Percentiles rank a stretch among this genome's conserved stretches.
Evolutionary conservation across 2,888 invertebrate genomes (phyloP).

Genomic region (Andrena fulva): DNA sequence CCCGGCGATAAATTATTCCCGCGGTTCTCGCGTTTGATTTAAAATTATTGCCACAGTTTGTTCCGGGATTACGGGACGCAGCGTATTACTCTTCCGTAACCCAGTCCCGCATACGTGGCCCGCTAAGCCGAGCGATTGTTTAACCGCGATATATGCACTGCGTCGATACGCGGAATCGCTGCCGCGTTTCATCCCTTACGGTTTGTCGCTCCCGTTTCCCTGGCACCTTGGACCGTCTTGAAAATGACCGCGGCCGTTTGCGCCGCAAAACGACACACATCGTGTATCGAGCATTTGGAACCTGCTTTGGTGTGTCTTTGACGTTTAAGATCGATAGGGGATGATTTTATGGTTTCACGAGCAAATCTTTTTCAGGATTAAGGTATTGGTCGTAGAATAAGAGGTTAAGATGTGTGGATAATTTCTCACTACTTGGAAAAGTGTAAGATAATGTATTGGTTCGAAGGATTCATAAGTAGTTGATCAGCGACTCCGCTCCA

Average conservation of each 20-base stretch:
- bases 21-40: slow-evolving; percentile 76
- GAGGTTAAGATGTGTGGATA: too few relatives aligned
- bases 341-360: too few relatives aligned
- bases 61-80: slow-evolving; percentile 74
- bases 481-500: slow-evolving; percentile 19
- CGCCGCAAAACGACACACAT: too few relatives aligned
- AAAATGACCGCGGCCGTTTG: not conserved
- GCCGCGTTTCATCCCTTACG: slow-evolving; percentile 16
- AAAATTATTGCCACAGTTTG: slow-evolving; percentile 79
- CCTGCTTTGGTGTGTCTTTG: too few relatives aligned
- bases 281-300: too few relatives aligned
- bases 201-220: not conserved
- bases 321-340: too few relatives aligned
- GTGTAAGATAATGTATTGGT: not conserved
- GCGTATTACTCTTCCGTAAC: slow-evolving; percentile 74
- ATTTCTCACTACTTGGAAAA: not conserved
- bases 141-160: slow-evolving; percentile 67
- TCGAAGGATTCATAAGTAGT: not conserved
- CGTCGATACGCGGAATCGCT: slow-evolving; percentile 31
- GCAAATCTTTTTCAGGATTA: too few relatives aligned
- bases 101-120: slow-evolving; percentile 42
- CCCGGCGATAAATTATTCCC: slow-evolving; percentile 77
- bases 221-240: not conserved
- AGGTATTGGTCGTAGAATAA: too few relatives aligned
- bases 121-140: slow-evolving; percentile 75